phyloP scores from a whole-genome alignment of 2,797 vertebrate genomes.

The Mycteria americana region DNA sequence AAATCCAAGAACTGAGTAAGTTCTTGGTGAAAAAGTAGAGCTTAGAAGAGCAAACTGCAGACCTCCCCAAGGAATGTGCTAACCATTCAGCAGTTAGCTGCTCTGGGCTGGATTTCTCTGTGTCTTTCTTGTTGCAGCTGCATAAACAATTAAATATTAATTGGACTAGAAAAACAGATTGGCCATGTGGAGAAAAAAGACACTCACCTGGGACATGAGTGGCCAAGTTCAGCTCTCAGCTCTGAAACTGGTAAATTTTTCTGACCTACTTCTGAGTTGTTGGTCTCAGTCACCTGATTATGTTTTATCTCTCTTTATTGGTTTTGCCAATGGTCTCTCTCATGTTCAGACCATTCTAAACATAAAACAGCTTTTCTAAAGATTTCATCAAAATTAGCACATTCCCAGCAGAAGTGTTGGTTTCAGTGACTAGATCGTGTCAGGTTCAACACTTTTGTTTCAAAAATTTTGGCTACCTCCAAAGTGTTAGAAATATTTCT shows the following conservation, averaged over 20 bases:
- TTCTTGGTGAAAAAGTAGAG: not conserved
- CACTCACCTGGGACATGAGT: not conserved
- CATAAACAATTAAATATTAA: slow-evolving; percentile 63
- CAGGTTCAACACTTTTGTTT: not conserved
- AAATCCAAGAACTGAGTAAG: not conserved
- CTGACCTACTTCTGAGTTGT: not conserved
- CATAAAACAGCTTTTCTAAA: not conserved
- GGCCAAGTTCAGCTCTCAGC: not conserved
- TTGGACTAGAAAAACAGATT: slow-evolving; percentile 16
- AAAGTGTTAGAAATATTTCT: not conserved
- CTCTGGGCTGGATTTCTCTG: slow-evolving; percentile 2
- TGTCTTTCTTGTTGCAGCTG: slow-evolving; percentile 19
- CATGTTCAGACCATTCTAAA: not conserved
- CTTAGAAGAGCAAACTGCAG: not conserved
- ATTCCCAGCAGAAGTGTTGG: not conserved
- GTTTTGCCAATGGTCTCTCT: not conserved
- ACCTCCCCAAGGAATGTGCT: not conserved
- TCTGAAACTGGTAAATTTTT: not conserved
- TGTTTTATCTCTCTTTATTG: not conserved
- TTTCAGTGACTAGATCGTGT: not conserved
- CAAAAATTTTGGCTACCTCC: not conserved
- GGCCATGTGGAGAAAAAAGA: not conserved
- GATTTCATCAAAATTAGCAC: not conserved
- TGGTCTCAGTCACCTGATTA: not conserved
- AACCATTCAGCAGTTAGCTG: not conserved